A percentile compares a stretch with the other conserved stretches of the same genome.
These are phyloP conservation scores for Heteractis magnifica DNA, from an alignment of 92 coral and sea anemone genomes.

Conservation along the genomic window DNA sequence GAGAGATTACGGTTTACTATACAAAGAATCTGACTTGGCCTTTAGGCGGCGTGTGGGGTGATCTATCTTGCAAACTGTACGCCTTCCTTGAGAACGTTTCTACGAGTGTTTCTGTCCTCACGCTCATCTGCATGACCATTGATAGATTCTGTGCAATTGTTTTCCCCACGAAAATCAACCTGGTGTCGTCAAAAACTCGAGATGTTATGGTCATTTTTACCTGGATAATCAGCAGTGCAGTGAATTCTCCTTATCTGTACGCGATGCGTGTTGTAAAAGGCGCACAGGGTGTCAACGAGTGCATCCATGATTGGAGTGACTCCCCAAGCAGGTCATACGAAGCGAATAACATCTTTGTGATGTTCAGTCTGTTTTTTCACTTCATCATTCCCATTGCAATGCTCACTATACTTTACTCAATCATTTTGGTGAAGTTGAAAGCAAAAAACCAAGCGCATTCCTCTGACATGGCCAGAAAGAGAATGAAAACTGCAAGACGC, in stretches of 20 bases:
- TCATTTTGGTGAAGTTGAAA: conserved; percentile 21
- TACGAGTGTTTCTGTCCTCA: conserved; percentile 47
- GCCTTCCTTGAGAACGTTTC: conserved; percentile 63
- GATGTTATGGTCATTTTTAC: conserved; percentile 11
- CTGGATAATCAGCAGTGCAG: conserved; percentile 25
- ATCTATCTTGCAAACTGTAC: conserved; percentile 48
- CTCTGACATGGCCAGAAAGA: conserved; percentile 5
- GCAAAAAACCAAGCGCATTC: conserved; percentile 3
- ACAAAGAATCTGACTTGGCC: background rate
- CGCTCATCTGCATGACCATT: conserved; percentile 25
- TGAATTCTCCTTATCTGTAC: conserved; percentile 32
- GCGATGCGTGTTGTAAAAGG: conserved; percentile 22
- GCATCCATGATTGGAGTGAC: conserved; percentile 7
- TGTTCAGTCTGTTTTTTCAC: conserved; percentile 14
- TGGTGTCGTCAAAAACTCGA: conserved; percentile 18
- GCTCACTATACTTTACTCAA: conserved; percentile 20
- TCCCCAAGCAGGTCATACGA: conserved; percentile 4
- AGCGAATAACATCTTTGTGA: conserved; percentile 36
- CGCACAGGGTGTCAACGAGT: background rate
- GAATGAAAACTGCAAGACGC: conserved; percentile 24
- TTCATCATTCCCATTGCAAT: conserved; percentile 38
- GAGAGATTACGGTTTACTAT: conserved; percentile 57
- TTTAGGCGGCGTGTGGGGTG: conserved; percentile 61
- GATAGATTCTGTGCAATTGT: conserved; percentile 39
- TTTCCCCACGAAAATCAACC: conserved; percentile 37